Percentiles rank a stretch among this genome's conserved stretches.
These are phyloP conservation scores for Orthonevra nobilis DNA, from an alignment of 2,888 invertebrate genomes.

Conservation along the genomic window DNA sequence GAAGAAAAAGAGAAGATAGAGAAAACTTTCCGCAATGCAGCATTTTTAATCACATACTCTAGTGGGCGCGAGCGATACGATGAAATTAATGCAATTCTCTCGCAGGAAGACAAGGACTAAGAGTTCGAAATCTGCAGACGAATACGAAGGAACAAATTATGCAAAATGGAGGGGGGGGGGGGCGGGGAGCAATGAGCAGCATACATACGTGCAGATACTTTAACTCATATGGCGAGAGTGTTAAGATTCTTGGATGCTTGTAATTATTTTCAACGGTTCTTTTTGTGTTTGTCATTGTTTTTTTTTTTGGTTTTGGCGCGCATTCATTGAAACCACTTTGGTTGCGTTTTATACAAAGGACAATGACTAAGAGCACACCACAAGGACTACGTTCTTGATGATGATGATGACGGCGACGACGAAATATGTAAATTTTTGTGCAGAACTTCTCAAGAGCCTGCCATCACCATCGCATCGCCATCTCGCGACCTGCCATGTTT, in stretches of 20 bases:
- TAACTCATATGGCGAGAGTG: constrained; percentile 5
- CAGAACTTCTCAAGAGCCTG: constrained; percentile 52
- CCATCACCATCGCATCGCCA: constrained; percentile 28
- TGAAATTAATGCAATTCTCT: constrained; percentile 67
- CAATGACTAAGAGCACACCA: constrained; percentile 50
- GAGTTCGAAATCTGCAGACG: constrained; percentile 60
- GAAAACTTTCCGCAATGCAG: constrained; percentile 66
- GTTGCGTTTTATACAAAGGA: constrained; percentile 42
- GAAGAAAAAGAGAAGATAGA: constrained; percentile 7
- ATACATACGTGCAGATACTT: too few species aligned
- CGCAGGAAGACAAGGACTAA: constrained; percentile 51
- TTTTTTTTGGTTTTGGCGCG: constrained; percentile 18
- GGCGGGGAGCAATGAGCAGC: constrained; percentile 40
- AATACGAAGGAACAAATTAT: constrained; percentile 66
- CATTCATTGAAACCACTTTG: constrained; percentile 60
- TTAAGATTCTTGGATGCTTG: constrained; percentile 60
- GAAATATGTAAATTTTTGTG: constrained; percentile 67
- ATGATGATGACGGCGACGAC: constrained; percentile 29
- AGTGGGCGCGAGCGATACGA: constrained; percentile 54
- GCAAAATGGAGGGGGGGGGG: constrained; percentile 55
- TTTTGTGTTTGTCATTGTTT: constrained; percentile 55
- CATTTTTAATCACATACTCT: constrained; percentile 66
- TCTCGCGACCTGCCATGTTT: constrained; percentile 39
- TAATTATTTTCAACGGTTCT: constrained; percentile 65
- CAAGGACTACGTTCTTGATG: constrained; percentile 36